phyloP scores from a whole-genome alignment of 2,888 invertebrate genomes.

The Cantharis flavilabris region DNA sequence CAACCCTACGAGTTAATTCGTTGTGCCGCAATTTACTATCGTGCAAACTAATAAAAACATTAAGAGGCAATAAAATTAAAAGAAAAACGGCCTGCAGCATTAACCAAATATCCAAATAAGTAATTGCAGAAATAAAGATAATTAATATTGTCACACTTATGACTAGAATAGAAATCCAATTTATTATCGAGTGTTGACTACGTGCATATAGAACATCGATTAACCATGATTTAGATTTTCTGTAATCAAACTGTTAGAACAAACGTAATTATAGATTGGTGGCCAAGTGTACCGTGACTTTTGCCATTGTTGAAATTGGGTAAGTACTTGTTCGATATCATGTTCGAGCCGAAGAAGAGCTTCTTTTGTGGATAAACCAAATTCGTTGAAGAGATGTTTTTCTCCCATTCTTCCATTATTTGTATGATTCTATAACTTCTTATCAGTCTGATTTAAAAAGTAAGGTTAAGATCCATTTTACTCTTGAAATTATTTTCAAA shows the following conservation, averaged over 20 bases:
- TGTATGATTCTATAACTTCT: neutral
- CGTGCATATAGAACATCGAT: conserved; percentile 60
- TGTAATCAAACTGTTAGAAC: conserved; percentile 42
- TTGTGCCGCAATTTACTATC: conserved; percentile 69
- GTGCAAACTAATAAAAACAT: conserved; percentile 63
- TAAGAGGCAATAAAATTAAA: conserved; percentile 59
- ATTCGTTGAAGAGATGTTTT: neutral
- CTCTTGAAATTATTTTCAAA: neutral
- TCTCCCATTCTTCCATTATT: conserved; percentile 15
- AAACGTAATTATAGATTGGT: neutral
- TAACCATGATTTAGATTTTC: conserved; percentile 58
- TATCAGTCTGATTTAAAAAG: neutral
- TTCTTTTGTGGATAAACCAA: conserved; percentile 69
- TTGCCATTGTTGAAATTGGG: conserved; percentile 62
- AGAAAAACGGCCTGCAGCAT: conserved; percentile 62
- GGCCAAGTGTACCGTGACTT: conserved; percentile 57
- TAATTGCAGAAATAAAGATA: conserved; percentile 54
- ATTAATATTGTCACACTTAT: conserved; percentile 61
- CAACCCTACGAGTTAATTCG: conserved; percentile 61
- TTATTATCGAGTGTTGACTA: conserved; percentile 67
- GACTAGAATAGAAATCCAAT: conserved; percentile 68
- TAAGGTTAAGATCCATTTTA: conserved; percentile 4
- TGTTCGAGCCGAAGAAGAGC: conserved; percentile 72
- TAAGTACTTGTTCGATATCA: conserved; percentile 69
- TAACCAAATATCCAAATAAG: conserved; percentile 54